These are phyloP conservation scores for Lampris incognitus DNA, from an alignment of 2,113 vertebrate species.

Conservation along the genomic window DNA sequence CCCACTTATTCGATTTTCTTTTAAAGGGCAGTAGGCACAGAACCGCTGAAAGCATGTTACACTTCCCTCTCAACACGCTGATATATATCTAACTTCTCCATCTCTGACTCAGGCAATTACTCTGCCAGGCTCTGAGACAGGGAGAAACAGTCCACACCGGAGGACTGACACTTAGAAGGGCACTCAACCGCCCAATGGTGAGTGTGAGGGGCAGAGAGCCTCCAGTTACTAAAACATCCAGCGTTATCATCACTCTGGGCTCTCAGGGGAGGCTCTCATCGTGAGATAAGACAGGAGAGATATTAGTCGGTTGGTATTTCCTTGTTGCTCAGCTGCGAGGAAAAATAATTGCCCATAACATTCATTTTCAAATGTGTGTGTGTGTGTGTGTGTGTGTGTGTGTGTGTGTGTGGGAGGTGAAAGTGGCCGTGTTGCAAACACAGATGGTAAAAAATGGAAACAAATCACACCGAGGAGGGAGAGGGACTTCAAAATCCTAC, in stretches of 20 bases:
- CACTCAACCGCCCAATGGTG: neutral
- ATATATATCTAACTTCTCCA: neutral
- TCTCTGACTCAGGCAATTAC: slow-evolving; percentile 13
- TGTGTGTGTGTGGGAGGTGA: slow-evolving; percentile 10
- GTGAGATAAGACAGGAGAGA: neutral
- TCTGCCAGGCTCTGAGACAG: neutral
- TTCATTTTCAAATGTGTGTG: too few species aligned
- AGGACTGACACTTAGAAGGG: neutral
- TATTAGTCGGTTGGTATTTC: neutral
- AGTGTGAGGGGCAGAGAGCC: neutral
- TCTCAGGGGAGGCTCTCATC: too few species aligned
- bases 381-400: too few species aligned
- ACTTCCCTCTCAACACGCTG: too few species aligned
- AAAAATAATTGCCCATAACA: neutral
- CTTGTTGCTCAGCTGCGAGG: neutral
- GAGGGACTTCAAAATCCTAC: slow-evolving; percentile 49
- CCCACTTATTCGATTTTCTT: too few species aligned
- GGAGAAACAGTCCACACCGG: neutral
- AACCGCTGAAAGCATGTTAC: too few species aligned
- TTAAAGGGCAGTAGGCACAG: too few species aligned
- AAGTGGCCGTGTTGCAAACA: slow-evolving; percentile 9
- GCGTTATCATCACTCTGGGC: neutral
- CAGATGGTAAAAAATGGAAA: neutral
- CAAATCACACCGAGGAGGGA: slow-evolving; percentile 15
- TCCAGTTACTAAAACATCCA: neutral